Conservation (phyloP, 2,888 invertebrate species). For the Ypsolopha scabrella region DNA sequence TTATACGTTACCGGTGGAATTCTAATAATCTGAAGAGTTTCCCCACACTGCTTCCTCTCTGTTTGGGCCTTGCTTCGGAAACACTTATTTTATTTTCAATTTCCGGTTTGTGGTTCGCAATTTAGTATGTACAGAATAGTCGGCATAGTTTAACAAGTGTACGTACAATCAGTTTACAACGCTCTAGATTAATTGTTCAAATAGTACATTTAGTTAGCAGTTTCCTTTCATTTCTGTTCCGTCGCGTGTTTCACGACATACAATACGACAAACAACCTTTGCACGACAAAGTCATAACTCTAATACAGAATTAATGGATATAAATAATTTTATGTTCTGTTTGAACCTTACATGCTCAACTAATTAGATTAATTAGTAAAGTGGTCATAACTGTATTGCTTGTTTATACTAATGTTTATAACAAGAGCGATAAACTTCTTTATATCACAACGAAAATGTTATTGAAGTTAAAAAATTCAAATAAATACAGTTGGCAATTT, state of each 20-base stretch:
- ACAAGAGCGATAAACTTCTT: too few species aligned
- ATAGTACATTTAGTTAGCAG: not conserved
- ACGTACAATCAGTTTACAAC: not conserved
- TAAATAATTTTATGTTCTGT: too few species aligned
- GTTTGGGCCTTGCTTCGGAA: not conserved
- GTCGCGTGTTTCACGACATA: constrained; percentile 5
- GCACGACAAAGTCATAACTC: not conserved
- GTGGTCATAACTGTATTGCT: too few species aligned
- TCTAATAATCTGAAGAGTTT: not conserved
- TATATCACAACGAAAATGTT: too few species aligned
- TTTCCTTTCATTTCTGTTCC: constrained; percentile 1
- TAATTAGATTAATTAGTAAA: too few species aligned
- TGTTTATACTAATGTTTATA: too few species aligned
- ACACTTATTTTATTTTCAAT: not conserved
- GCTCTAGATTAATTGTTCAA: not conserved
- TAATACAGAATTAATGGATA: too few species aligned
- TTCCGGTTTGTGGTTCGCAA: not conserved
- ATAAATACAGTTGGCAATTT: too few species aligned
- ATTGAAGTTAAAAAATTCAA: too few species aligned
- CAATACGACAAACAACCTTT: not conserved
- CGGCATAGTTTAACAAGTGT: not conserved
- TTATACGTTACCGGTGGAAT: constrained; percentile 20
- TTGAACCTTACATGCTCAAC: too few species aligned
- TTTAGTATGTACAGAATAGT: not conserved
- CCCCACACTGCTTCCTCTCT: not conserved